phyloP scores from a whole-genome alignment of 2,888 invertebrate species.

The Trichopria drosophilae region DNA sequence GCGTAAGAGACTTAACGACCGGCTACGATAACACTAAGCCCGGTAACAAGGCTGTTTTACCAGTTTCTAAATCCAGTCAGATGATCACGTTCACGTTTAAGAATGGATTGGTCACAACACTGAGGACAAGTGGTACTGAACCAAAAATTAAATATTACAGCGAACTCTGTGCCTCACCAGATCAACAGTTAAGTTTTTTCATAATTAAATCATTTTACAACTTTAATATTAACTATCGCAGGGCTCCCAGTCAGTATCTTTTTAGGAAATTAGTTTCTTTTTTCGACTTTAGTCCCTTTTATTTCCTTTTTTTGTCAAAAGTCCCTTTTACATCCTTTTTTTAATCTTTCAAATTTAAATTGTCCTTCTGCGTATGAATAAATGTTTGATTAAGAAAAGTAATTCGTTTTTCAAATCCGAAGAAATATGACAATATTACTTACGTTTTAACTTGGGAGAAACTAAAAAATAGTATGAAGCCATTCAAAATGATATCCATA shows the following conservation, averaged over 20 bases:
- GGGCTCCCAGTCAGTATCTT: no score
- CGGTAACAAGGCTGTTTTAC: constrained; percentile 71
- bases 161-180: constrained; percentile 76
- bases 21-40: constrained; percentile 78
- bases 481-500: no score
- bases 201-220: not conserved
- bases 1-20: constrained; percentile 85
- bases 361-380: not conserved
- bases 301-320: no score
- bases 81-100: constrained; percentile 95
- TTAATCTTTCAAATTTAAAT: constrained; percentile 5
- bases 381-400: not conserved
- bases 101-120: constrained; percentile 82
- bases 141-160: constrained; percentile 99
- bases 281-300: no score
- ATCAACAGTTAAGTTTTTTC: constrained; percentile 66
- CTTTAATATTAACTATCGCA: constrained; percentile 3
- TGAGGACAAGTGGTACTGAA: constrained; percentile 97
- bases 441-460: no score
- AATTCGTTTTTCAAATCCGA: no score
- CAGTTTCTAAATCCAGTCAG: constrained; percentile 70
- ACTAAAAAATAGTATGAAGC: no score
- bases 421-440: no score
- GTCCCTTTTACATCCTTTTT: no score
- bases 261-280: no score